A percentile compares a stretch with the other conserved stretches of the same genome.
These are phyloP conservation scores for Tenualosa ilisha DNA, from an alignment of 2,797 vertebrate genomes.

Conservation along the genomic window DNA sequence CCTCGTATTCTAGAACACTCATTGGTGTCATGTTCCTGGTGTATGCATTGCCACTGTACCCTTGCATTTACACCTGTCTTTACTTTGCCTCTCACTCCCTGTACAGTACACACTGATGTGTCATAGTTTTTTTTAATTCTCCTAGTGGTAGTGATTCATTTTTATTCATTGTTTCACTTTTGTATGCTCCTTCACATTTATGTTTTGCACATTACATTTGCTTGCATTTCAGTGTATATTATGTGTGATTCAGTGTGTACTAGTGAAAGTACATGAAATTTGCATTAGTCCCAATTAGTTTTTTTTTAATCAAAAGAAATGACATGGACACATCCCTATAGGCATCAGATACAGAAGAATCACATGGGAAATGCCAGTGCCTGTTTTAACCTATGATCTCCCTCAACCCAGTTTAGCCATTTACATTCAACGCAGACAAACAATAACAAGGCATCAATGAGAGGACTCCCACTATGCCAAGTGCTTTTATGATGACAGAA, in stretches of 20 bases:
- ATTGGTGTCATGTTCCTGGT: slow-evolving; percentile 40
- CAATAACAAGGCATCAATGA: not conserved
- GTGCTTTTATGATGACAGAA: slow-evolving; percentile 29
- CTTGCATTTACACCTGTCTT: slow-evolving; percentile 46
- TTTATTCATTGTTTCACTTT: slow-evolving; percentile 42
- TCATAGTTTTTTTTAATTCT: slow-evolving; percentile 44
- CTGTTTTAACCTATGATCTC: slow-evolving; percentile 17
- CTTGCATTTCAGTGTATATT: slow-evolving; percentile 71
- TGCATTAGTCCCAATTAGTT: slow-evolving; percentile 36
- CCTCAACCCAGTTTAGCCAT: not conserved
- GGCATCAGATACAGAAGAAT: slow-evolving; percentile 2
- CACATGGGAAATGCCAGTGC: slow-evolving; percentile 32
- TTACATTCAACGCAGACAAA: not conserved
- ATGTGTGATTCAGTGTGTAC: slow-evolving; percentile 65
- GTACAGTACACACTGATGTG: slow-evolving; percentile 60
- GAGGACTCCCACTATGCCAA: not conserved
- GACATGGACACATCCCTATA: slow-evolving; percentile 63
- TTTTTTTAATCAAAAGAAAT: slow-evolving; percentile 53
- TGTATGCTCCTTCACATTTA: slow-evolving; percentile 52
- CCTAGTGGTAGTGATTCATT: slow-evolving; percentile 62
- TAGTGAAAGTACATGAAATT: slow-evolving; percentile 50
- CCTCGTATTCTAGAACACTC: slow-evolving; percentile 39
- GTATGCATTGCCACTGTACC: slow-evolving; percentile 38
- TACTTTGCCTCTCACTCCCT: slow-evolving; percentile 53
- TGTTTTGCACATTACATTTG: slow-evolving; percentile 60